Evolutionary conservation across 2,888 invertebrate genomes (phyloP).

Genomic region (Platynereis dumerilii): DNA sequence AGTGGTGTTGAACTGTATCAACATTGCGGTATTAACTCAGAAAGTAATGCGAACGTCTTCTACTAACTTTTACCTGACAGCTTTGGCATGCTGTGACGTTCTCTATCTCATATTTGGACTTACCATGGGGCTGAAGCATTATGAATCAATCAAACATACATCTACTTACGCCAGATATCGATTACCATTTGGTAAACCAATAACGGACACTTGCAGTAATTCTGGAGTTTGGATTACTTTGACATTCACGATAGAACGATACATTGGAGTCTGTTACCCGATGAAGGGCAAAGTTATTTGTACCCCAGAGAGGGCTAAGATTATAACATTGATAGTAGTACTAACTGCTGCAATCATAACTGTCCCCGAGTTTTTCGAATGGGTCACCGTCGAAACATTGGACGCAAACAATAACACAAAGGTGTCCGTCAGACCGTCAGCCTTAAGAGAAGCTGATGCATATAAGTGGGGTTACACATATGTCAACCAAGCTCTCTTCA

Average conservation of each 20-base stretch:
- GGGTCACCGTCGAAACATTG: background rate
- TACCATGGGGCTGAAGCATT: slow-evolving; percentile 29
- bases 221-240: slow-evolving; percentile 79
- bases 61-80: slow-evolving; percentile 71
- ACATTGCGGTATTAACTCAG: slow-evolving; percentile 55
- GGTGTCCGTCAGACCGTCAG: background rate
- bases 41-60: slow-evolving; percentile 54
- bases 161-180: slow-evolving; percentile 16
- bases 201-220: slow-evolving; percentile 73
- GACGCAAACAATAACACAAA: slow-evolving; percentile 8
- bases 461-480: slow-evolving; percentile 31
- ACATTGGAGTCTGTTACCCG: slow-evolving; percentile 78
- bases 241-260: slow-evolving; percentile 78
- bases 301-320: slow-evolving; percentile 75
- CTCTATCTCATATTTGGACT: slow-evolving; percentile 72
- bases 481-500: slow-evolving; percentile 64
- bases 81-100: slow-evolving; percentile 75
- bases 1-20: slow-evolving; percentile 55
- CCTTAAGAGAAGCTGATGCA: slow-evolving; percentile 7
- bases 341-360: slow-evolving; percentile 70
- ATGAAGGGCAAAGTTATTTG: slow-evolving; percentile 73
- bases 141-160: slow-evolving; percentile 5
- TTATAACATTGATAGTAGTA: slow-evolving; percentile 70
- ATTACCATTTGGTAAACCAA: slow-evolving; percentile 68
- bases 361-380: slow-evolving; percentile 74